These are phyloP conservation scores for Epizoanthus scotinus DNA, from an alignment of 92 coral and sea anemone species.

Conservation along the genomic window DNA sequence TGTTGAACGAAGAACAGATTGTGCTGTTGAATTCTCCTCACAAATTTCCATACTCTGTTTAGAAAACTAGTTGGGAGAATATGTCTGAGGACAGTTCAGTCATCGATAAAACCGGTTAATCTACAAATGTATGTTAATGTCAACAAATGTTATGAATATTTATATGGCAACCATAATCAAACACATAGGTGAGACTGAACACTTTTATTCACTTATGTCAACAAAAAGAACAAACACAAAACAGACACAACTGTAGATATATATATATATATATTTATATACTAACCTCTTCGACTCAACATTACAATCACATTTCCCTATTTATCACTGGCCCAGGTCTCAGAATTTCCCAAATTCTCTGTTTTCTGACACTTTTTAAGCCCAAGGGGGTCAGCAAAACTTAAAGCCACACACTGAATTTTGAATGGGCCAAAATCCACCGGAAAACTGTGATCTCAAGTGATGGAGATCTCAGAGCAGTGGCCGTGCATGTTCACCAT, in stretches of 20 bases:
- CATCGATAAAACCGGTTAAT: too few relatives aligned
- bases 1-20: too few relatives aligned
- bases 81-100: too few relatives aligned
- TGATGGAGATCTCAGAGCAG: not conserved
- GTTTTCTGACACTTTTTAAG: slow-evolving; percentile 29
- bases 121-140: too few relatives aligned
- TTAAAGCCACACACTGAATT: slow-evolving; percentile 40
- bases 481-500: not conserved
- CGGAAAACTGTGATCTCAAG: slow-evolving; percentile 5
- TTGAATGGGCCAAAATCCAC: slow-evolving; percentile 30
- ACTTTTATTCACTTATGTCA: not conserved
- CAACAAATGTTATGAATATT: too few relatives aligned
- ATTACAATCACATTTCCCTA: slow-evolving; percentile 33
- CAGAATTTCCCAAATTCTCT: slow-evolving; percentile 27
- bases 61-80: too few relatives aligned
- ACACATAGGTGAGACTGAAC: not conserved
- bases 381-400: slow-evolving; percentile 28
- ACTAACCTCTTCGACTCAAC: slow-evolving; percentile 33
- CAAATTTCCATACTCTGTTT: too few relatives aligned
- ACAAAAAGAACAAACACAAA: not conserved
- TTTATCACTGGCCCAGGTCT: slow-evolving; percentile 21
- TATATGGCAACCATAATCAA: not conserved
- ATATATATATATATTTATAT: not conserved
- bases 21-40: too few relatives aligned
- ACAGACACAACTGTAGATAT: not conserved